A percentile compares a stretch with the other conserved stretches of the same genome.
Conservation (phyloP, 64 coral and sea anemone species). For the Astreopora myriophthalma region DNA sequence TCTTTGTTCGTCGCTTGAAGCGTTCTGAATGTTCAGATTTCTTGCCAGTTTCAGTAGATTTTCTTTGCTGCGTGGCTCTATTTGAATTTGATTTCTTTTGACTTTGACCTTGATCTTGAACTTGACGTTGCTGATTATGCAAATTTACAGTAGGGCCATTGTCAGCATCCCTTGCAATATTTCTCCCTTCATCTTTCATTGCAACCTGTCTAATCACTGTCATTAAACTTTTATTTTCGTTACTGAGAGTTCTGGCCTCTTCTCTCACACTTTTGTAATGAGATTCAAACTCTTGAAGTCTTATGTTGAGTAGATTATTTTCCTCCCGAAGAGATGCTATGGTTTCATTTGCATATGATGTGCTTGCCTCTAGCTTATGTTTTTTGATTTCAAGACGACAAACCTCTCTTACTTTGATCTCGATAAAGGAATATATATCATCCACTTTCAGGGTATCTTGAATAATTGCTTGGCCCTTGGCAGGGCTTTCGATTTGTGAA, state of each 20-base stretch:
- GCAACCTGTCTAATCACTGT: too few species aligned
- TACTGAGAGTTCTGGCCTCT: too few species aligned
- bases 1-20: neutral
- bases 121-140: neutral
- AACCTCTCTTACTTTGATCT: too few species aligned
- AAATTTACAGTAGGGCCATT: neutral
- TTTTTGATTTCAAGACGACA: slow-evolving; percentile 1
- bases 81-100: neutral
- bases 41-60: neutral
- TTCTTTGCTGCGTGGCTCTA: neutral
- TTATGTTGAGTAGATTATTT: too few species aligned
- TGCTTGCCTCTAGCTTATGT: neutral
- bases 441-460: neutral
- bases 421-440: neutral
- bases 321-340: too few species aligned
- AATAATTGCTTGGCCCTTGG: neutral
- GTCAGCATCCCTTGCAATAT: too few species aligned
- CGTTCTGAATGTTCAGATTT: neutral
- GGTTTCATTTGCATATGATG: too few species aligned
- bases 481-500: too few species aligned
- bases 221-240: too few species aligned
- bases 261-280: too few species aligned
- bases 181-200: too few species aligned
- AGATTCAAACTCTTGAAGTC: too few species aligned
- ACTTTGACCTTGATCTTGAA: neutral